Evolutionary conservation across 2,113 vertebrate species (phyloP), one percentile per base, ranked within the genome.

Genomic region (Syngnathus floridae): DNA sequence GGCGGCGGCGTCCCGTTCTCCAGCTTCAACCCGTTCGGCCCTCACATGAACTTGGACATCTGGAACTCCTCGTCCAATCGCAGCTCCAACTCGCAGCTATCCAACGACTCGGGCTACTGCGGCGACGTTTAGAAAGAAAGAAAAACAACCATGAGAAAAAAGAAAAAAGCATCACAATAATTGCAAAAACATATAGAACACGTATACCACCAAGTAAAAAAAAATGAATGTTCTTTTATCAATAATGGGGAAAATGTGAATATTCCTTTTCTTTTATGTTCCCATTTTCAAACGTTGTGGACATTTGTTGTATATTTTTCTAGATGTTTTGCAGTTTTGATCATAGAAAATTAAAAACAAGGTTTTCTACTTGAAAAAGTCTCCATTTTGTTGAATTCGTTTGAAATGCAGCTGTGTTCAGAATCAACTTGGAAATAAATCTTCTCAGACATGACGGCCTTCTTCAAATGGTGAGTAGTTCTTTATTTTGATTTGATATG

Each of bases 21-120:
- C 0, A 94, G 93, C 77, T 99, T 98, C 83, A 92, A 98, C 85
- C 97, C 95, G 0, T 99, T 99, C 36, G 95, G 95, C 84, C 93
- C 95, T 36, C 96, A 95, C 86, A 95, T 99, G 95, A 94, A 98
- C 86, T 93, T 99, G 90, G 96, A 98, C 91, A 99, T 99, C 86
- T 97, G 96, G 97, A 95, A 95, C 89, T 92, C 93, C 60, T 90
- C 96, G 5, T 92, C 93, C 60, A 94, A 93, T 75, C 92, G 95
- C 82, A 95, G 89, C 68, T 91, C 95, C 63, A 93, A 90, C 83
- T 99, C 96, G 38, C 95, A 95, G 31, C 91, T 98, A 72, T 92
- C 95, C 3, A 96, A 95, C 72, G 96, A 97, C 89, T 94, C 96
- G 0, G 92, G 95, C 76, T 98, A 97, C 89, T 97, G 95, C 66